phyloP scores from a whole-genome alignment of 2,888 invertebrate genomes.

The Agrochola lychnidis region DNA sequence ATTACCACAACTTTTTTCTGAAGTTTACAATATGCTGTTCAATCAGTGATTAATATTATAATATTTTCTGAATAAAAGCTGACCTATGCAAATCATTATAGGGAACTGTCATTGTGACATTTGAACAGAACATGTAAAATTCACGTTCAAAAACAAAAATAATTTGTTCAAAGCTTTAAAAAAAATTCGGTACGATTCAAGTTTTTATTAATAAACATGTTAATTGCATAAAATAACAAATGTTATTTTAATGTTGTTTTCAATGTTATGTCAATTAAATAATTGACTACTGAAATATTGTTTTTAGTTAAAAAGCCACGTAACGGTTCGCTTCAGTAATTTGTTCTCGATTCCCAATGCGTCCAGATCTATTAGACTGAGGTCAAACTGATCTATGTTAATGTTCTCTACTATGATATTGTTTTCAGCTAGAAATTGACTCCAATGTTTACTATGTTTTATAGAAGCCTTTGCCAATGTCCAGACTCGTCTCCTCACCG shows the following conservation, averaged over 20 bases:
- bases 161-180: neutral
- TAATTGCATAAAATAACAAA: neutral
- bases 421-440: constrained; percentile 66
- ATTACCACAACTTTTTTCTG: neutral
- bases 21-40: neutral
- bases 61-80: neutral
- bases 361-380: constrained; percentile 71
- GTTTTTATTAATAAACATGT: constrained; percentile 23
- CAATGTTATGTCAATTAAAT: no score
- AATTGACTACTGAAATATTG: neutral
- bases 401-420: constrained; percentile 71
- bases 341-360: constrained; percentile 72
- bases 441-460: constrained; percentile 67
- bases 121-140: neutral
- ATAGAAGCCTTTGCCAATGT: constrained; percentile 68
- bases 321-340: constrained; percentile 66
- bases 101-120: neutral
- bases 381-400: constrained; percentile 72
- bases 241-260: no score
- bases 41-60: neutral
- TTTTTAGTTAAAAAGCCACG: constrained; percentile 72
- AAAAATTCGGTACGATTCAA: neutral
- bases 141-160: constrained; percentile 18
- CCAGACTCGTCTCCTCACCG: constrained; percentile 70
- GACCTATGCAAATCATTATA: neutral